Evolutionary conservation across 2,113 vertebrate genomes (phyloP).

Genomic region (Seriola dumerili): DNA sequence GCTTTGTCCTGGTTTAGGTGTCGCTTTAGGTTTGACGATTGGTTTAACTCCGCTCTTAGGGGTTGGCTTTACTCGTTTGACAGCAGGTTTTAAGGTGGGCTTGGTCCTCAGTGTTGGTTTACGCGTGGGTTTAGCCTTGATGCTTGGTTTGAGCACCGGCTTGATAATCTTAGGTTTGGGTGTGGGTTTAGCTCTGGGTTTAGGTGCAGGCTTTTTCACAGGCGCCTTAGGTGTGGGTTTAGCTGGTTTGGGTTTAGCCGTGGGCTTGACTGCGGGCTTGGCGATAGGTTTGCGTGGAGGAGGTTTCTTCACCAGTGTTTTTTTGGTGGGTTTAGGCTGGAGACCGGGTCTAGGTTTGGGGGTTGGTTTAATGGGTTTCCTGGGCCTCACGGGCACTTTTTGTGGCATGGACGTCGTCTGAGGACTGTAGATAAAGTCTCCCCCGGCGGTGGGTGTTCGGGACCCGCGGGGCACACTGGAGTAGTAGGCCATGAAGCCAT

Average conservation of each 20-base stretch:
- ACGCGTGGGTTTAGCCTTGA: constrained; percentile 59
- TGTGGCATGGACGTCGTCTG: constrained; percentile 49
- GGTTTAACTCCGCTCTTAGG: constrained; percentile 60
- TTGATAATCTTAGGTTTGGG: constrained; percentile 62
- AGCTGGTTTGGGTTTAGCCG: constrained; percentile 59
- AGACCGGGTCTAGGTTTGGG: constrained; percentile 31
- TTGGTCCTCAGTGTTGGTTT: constrained; percentile 65
- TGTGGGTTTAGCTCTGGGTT: constrained; percentile 45
- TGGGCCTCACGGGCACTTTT: constrained; percentile 27
- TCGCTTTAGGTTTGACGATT: constrained; percentile 61
- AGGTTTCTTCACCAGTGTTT: constrained; percentile 59
- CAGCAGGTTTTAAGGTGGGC: constrained; percentile 59
- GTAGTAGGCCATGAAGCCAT: constrained; percentile 91
- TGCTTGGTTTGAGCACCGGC: constrained; percentile 50
- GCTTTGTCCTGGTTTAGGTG: constrained; percentile 49
- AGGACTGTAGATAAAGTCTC: constrained; percentile 75
- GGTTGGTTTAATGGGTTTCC: constrained; percentile 57
- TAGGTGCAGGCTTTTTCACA: constrained; percentile 18
- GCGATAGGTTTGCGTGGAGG: constrained; percentile 60
- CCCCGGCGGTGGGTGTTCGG: constrained; percentile 62
- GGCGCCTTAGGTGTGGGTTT: constrained; percentile 54
- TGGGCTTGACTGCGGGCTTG: constrained; percentile 52
- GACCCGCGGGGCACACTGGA: constrained; percentile 77
- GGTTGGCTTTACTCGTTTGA: constrained; percentile 73
- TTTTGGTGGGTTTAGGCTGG: constrained; percentile 20